Evolutionary conservation across 1,140 invertebrate species (phyloP).

Genomic region (Hyles euphorbiae): DNA sequence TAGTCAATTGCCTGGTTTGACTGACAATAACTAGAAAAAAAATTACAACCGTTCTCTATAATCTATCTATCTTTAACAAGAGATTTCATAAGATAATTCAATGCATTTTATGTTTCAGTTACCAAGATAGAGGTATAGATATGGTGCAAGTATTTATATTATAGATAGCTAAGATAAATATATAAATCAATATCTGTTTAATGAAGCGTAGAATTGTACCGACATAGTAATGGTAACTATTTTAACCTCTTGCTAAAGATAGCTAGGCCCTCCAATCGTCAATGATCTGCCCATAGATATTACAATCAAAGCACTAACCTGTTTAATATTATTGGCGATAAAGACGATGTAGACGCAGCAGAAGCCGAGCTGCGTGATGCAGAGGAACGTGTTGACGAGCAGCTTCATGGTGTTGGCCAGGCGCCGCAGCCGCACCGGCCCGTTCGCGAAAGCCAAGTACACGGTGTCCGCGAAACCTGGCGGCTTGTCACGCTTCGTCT

Average conservation of each 20-base stretch:
- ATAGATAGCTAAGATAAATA: no score
- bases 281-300: background rate
- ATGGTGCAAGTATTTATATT: no score
- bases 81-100: no score
- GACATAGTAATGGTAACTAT: no score
- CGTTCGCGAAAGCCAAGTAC: slow-evolving; percentile 84
- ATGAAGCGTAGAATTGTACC: no score
- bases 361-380: slow-evolving; percentile 94
- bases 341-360: slow-evolving; percentile 97
- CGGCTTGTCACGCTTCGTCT: slow-evolving; percentile 61
- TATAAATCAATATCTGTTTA: no score
- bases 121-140: no score
- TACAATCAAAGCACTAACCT: slow-evolving; percentile 71
- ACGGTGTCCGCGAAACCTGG: slow-evolving; percentile 88
- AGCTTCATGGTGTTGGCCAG: slow-evolving; percentile 79
- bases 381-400: slow-evolving; percentile 87
- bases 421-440: slow-evolving; percentile 77
- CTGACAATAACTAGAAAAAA: background rate
- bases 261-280: no score
- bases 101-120: no score
- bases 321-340: slow-evolving; percentile 87
- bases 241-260: no score
- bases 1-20: background rate
- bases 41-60: no score
- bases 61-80: no score